Percentiles rank a stretch among this genome's conserved stretches.
Conservation (phyloP, 2,113 vertebrate genomes). For the Merops nubicus region DNA sequence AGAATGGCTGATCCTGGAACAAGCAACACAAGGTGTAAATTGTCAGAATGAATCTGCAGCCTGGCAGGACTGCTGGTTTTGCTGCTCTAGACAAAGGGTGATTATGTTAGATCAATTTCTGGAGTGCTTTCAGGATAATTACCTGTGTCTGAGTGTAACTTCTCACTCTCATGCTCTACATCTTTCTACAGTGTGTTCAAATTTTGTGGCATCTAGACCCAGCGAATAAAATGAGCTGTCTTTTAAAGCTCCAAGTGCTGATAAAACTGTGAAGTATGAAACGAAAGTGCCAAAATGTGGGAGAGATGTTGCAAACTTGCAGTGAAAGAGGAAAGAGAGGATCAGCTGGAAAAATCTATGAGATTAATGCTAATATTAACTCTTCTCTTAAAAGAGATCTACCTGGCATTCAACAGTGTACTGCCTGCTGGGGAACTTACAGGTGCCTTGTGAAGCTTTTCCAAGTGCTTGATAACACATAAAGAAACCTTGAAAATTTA, state of each 20-base stretch:
- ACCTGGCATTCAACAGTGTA: background rate
- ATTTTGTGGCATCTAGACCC: constrained; percentile 39
- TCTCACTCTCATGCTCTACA: background rate
- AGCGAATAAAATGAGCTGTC: constrained; percentile 63
- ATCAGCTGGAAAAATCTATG: background rate
- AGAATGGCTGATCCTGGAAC: constrained; percentile 21
- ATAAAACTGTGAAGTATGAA: constrained; percentile 64
- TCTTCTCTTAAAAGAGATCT: background rate
- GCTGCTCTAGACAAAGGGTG: background rate
- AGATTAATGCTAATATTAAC: background rate
- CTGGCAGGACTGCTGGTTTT: constrained; percentile 44
- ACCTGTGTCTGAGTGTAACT: constrained; percentile 13
- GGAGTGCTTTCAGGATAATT: constrained; percentile 49
- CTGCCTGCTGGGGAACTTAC: background rate
- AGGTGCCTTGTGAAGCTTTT: background rate
- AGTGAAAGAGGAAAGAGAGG: background rate
- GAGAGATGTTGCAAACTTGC: background rate
- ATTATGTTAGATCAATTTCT: constrained; percentile 4
- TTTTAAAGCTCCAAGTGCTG: constrained; percentile 68
- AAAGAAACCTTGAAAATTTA: background rate
- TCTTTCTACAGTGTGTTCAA: background rate
- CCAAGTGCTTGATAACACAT: background rate
- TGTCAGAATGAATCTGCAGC: background rate
- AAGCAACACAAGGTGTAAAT: background rate
- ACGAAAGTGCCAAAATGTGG: constrained; percentile 36